Evolutionary conservation across 2,888 invertebrate species (phyloP).

Genomic region (Eilema caniola): DNA sequence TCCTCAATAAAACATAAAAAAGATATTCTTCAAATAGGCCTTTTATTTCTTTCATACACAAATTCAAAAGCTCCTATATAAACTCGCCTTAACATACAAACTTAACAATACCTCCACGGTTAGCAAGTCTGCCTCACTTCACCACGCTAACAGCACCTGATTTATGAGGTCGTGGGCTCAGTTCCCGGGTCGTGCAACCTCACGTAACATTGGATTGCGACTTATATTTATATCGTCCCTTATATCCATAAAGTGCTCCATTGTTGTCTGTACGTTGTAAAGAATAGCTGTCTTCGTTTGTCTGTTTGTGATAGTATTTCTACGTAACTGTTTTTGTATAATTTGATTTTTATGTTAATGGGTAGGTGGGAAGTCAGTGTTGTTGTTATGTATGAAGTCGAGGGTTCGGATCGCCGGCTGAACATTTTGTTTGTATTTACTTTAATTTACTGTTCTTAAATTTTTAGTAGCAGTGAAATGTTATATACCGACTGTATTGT

Average conservation of each 20-base stretch:
- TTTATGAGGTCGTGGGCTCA: slow-evolving; percentile 47
- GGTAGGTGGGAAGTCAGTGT: not conserved
- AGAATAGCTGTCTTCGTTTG: slow-evolving; percentile 45
- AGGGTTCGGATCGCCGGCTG: not conserved
- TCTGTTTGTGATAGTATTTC: slow-evolving; percentile 32
- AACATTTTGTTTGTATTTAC: not conserved
- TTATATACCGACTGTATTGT: too few species aligned
- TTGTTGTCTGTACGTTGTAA: slow-evolving; percentile 48
- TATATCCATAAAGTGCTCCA: slow-evolving; percentile 42
- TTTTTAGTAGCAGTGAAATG: too few species aligned
- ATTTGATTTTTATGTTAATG: slow-evolving; percentile 14
- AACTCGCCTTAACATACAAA: slow-evolving; percentile 6
- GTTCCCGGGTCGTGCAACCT: slow-evolving; percentile 54
- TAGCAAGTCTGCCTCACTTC: slow-evolving; percentile 36
- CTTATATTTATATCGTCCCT: slow-evolving; percentile 37
- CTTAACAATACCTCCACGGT: slow-evolving; percentile 35
- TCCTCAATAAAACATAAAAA: not conserved
- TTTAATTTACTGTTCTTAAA: too few species aligned
- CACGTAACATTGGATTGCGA: slow-evolving; percentile 50
- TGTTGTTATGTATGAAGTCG: not conserved
- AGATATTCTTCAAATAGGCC: not conserved
- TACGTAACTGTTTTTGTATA: slow-evolving; percentile 24
- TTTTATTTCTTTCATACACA: not conserved
- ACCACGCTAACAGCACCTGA: slow-evolving; percentile 40
- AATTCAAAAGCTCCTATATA: slow-evolving; percentile 10